Conservation (phyloP, 1,140 invertebrate genomes). For the Drosophila tropicalis region DNA sequence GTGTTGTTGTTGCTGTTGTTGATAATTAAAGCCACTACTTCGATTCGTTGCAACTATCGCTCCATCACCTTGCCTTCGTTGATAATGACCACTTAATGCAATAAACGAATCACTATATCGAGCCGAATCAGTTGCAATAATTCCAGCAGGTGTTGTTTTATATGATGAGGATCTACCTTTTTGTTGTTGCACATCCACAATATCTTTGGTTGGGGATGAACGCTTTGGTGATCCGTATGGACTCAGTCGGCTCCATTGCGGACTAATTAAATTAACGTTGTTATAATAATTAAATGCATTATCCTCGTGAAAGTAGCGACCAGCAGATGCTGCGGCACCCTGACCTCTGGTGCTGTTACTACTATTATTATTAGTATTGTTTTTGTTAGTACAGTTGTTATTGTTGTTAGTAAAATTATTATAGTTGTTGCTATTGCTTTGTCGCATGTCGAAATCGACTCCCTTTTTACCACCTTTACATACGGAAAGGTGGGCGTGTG, state of each 20-base stretch:
- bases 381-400: constrained; percentile 47
- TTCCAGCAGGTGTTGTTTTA: constrained; percentile 20
- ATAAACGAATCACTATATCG: constrained; percentile 38
- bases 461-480: not conserved
- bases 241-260: constrained; percentile 40
- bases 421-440: constrained; percentile 47
- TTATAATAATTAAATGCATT: constrained; percentile 65
- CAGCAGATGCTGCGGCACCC: constrained; percentile 11
- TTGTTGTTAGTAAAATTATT: constrained; percentile 51
- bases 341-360: constrained; percentile 16
- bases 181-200: constrained; percentile 2
- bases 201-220: constrained; percentile 40
- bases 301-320: constrained; percentile 52
- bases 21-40: constrained; percentile 40
- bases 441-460: constrained; percentile 53
- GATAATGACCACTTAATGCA: constrained; percentile 15
- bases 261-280: constrained; percentile 29
- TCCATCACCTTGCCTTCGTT: not conserved
- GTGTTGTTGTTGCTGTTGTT: constrained; percentile 5
- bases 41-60: constrained; percentile 39
- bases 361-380: constrained; percentile 35
- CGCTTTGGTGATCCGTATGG: constrained; percentile 27
- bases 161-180: constrained; percentile 29
- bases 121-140: constrained; percentile 27
- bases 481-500: not conserved